Evolutionary conservation across 2,113 vertebrate genomes (phyloP).

Genomic region (Corythaeola cristata): DNA sequence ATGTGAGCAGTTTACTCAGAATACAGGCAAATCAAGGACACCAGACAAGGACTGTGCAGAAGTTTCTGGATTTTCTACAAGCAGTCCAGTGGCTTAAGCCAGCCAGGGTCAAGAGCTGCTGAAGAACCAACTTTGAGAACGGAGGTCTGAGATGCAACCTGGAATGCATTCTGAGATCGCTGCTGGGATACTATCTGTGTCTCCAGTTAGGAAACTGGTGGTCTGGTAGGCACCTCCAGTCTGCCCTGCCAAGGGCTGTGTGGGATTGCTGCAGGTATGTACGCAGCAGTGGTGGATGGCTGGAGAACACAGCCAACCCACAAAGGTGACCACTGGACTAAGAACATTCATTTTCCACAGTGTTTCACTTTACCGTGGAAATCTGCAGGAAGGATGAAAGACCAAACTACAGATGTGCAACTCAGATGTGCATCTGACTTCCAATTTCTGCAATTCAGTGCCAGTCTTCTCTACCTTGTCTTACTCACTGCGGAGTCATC

Average conservation of each 20-base stretch:
- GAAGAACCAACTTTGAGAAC: background rate
- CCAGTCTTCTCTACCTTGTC: background rate
- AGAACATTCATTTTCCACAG: background rate
- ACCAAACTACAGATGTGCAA: background rate
- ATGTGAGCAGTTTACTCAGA: background rate
- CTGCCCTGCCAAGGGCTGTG: background rate
- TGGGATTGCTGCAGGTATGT: background rate
- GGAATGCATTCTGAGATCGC: background rate
- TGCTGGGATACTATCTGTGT: background rate
- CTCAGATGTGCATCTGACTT: background rate
- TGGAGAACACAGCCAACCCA: background rate
- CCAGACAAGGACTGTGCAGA: background rate
- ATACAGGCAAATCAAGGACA: background rate
- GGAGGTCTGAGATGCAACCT: background rate
- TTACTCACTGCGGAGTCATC: background rate
- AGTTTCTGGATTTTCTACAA: background rate
- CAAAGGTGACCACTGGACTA: background rate
- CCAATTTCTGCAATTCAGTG: background rate
- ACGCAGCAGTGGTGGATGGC: background rate
- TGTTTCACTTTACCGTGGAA: background rate
- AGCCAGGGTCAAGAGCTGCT: background rate
- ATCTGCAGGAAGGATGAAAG: background rate
- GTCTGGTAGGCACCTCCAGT: background rate
- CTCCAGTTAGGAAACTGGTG: background rate
- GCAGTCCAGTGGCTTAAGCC: background rate